phyloP scores from a whole-genome alignment of 2,797 vertebrate species.

The Onychomys arenicola region DNA sequence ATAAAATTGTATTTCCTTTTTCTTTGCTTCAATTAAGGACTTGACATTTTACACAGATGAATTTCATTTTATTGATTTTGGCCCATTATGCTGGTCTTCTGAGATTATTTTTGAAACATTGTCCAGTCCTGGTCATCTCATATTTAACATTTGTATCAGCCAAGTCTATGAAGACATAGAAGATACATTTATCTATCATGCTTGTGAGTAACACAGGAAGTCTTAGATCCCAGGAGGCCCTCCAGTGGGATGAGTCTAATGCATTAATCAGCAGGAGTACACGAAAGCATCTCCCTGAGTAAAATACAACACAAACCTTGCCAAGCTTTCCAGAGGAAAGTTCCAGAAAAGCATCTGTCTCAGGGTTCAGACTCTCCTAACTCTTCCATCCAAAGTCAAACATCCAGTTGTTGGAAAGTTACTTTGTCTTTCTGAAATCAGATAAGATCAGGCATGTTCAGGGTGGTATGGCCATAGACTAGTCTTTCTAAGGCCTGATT shows the following conservation, averaged over 20 bases:
- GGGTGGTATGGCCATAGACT: too few species aligned
- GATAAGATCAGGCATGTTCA: too few species aligned
- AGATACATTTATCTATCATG: conserved; percentile 42
- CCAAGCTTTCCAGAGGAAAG: conserved; percentile 60
- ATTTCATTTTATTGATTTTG: conserved; percentile 74
- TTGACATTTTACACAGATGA: conserved; percentile 68
- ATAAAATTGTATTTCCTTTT: conserved; percentile 13
- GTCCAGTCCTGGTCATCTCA: conserved; percentile 51
- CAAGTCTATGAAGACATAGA: conserved; percentile 66
- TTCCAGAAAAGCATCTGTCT: conserved; percentile 69
- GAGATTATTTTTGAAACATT: conserved; percentile 72
- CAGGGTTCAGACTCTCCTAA: background rate
- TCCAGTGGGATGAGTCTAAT: conserved; percentile 47
- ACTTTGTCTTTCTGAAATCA: conserved; percentile 7
- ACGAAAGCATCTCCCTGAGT: conserved; percentile 37
- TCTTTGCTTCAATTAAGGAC: conserved; percentile 28
- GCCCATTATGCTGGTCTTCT: conserved; percentile 47
- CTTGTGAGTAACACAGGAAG: conserved; percentile 72
- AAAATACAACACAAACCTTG: conserved; percentile 61
- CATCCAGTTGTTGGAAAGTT: conserved; percentile 27
- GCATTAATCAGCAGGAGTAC: conserved; percentile 65
- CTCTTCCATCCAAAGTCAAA: conserved; percentile 7
- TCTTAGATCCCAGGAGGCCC: background rate
- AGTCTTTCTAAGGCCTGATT: conserved; percentile 20
- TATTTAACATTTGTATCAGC: conserved; percentile 61